These are phyloP conservation scores for Hippopotamus amphibius DNA, from an alignment of 2,113 vertebrate species.

Conservation along the genomic window DNA sequence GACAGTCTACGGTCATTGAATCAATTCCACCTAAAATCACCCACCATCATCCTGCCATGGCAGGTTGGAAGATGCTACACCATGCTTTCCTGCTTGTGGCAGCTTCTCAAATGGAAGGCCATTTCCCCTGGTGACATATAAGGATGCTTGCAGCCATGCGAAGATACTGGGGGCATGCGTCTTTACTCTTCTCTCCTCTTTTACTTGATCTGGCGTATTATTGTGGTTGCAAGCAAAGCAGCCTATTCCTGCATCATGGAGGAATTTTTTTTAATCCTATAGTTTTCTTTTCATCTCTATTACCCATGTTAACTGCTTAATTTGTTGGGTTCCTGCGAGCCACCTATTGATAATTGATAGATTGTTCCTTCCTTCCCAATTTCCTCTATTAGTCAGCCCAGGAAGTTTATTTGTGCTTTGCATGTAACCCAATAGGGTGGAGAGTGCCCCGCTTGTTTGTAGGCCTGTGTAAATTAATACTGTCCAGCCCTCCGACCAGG, in stretches of 20 bases:
- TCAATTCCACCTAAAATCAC: background rate
- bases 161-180: background rate
- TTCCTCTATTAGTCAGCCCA: conserved; percentile 88
- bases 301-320: conserved; percentile 69
- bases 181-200: background rate
- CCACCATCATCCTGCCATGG: rapidly evolving
- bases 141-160: rapidly evolving
- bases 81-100: too few relatives aligned
- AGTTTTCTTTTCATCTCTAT: conserved; percentile 62
- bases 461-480: conserved; percentile 86
- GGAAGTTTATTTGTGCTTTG: conserved; percentile 85
- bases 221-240: background rate
- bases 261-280: background rate
- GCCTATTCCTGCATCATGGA: background rate
- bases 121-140: background rate
- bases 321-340: conserved; percentile 75
- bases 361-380: conserved; percentile 87
- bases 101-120: background rate
- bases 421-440: conserved; percentile 85
- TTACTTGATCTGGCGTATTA: background rate
- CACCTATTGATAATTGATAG: conserved; percentile 87
- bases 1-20: background rate
- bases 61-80: rapidly evolving
- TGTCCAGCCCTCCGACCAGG: conserved; percentile 82
- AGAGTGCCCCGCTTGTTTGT: conserved; percentile 78